A percentile compares a stretch with the other conserved stretches of the same genome.
phyloP scores from a whole-genome alignment of 1,140 invertebrate genomes.

The Drosophila yakuba region DNA sequence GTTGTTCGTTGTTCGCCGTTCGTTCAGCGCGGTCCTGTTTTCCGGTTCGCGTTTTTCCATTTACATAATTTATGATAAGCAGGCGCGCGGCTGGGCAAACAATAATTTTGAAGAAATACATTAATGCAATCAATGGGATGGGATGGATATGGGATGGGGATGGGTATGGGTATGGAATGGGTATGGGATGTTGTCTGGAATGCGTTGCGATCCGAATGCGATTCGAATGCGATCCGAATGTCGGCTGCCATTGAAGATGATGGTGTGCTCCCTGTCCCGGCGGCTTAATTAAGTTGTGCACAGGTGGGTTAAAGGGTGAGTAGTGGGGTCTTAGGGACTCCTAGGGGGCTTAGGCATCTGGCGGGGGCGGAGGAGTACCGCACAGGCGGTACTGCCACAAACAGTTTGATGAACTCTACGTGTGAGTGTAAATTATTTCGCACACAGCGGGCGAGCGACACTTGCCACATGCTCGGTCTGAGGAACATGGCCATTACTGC shows the following conservation, averaged over 20 bases:
- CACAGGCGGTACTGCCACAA: slow-evolving; percentile 58
- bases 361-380: not conserved
- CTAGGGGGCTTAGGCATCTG: not conserved
- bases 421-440: slow-evolving; percentile 81
- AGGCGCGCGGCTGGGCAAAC: slow-evolving; percentile 81
- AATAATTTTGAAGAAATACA: slow-evolving; percentile 84
- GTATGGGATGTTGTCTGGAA: slow-evolving; percentile 66
- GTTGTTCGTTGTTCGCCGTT: slow-evolving; percentile 47
- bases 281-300: slow-evolving; percentile 80
- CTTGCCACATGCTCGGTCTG: slow-evolving; percentile 62
- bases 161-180: slow-evolving; percentile 31
- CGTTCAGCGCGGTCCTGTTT: slow-evolving; percentile 65
- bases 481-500: slow-evolving; percentile 19
- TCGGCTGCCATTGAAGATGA: slow-evolving; percentile 59
- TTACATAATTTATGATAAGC: slow-evolving; percentile 84
- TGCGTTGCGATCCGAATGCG: slow-evolving; percentile 26
- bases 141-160: not conserved
- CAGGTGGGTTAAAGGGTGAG: slow-evolving; percentile 26
- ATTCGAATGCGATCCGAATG: slow-evolving; percentile 20
- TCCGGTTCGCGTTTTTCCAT: slow-evolving; percentile 83
- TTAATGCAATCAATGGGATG: slow-evolving; percentile 79
- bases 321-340: not conserved
- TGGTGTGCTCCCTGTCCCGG: slow-evolving; percentile 19
- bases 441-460: slow-evolving; percentile 77
- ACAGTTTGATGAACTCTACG: slow-evolving; percentile 80